Evolutionary conservation across 2,113 vertebrate species (phyloP), one percentile per base, ranked within the genome.

Genomic region (Hemiprocne comata): DNA sequence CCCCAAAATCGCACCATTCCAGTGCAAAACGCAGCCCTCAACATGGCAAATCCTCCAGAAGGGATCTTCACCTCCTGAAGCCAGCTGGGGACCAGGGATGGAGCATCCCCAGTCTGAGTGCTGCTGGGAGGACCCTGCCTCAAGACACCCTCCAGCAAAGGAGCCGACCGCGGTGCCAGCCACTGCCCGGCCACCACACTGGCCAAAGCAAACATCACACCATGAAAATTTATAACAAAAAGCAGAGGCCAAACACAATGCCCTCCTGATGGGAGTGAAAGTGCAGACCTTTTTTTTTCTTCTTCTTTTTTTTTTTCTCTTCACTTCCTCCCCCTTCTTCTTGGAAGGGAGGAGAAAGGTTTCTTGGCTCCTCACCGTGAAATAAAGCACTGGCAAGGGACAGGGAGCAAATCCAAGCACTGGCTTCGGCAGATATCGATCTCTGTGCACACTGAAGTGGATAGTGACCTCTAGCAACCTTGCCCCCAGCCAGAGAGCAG

Each of bases 181-280:
- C 1, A 0, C 65, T 81, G 72, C 58, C 64, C 74, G 6, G 15
- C 36, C 13, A 2, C 62, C 10, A 0, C 64, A 40, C 11, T 0
- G 0, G 87, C 90, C 92, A 93, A 96, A 92, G 65, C 79, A 96
- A 94, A 96, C 75, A 93, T 71, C 48, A 40, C 36, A 23, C 85
- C 85, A 74, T 84, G 57, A 85, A 93, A 80, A 94, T 90, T 91
- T 85, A 77, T 74, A 95, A 91, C 78, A 93, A 86, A 93, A 93
- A 93, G 38, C 17, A 3, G 67, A 95, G 79, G 87, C 87, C 72
- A 92, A 96, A 25, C 55, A 80, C 82, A 93, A 77, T 90, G 93
- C 67, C 82, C 44, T 91, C 92, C 87, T 86, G 51, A 26, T 83
- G 72, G 13, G 64, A 91, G 13, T 44, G 87, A 94, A 73, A 42